A percentile compares a stretch with the other conserved stretches of the same genome.
These are phyloP conservation scores for Mesoligia furuncula DNA, from an alignment of 2,888 invertebrate genomes.

Conservation along the genomic window DNA sequence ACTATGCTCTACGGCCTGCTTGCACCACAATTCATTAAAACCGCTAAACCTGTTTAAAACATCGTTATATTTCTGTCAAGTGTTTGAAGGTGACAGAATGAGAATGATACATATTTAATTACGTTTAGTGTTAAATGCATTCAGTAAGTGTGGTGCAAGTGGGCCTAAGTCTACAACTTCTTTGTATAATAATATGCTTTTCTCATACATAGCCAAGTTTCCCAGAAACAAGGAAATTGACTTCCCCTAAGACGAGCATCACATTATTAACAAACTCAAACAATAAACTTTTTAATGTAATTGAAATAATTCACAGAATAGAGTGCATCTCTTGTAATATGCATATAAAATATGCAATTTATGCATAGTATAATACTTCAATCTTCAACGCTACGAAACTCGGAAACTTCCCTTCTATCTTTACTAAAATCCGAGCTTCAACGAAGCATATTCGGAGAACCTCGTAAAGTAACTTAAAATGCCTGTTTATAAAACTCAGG, in stretches of 20 bases:
- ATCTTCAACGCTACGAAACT: constrained; percentile 17
- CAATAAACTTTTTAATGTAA: constrained; percentile 16
- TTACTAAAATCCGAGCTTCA: constrained; percentile 13
- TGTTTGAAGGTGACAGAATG: not conserved
- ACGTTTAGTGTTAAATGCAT: not conserved
- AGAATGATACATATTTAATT: not conserved
- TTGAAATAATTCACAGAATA: constrained; percentile 7
- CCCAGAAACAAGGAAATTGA: constrained; percentile 10
- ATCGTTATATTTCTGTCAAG: not conserved
- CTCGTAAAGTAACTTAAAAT: constrained; percentile 43
- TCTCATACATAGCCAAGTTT: not conserved
- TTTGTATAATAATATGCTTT: not conserved
- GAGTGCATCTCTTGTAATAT: constrained; percentile 11
- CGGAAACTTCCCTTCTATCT: constrained; percentile 9
- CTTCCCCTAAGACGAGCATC: not conserved
- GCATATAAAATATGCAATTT: constrained; percentile 28
- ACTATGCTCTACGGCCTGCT: not conserved
- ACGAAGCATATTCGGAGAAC: constrained; percentile 34
- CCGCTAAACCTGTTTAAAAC: not conserved
- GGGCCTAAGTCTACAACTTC: not conserved
- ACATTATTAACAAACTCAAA: constrained; percentile 16
- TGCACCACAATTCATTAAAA: not conserved
- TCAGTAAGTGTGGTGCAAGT: not conserved
- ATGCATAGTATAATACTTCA: constrained; percentile 21
- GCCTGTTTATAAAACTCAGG: constrained; percentile 52